These are phyloP conservation scores for Poeciliopsis gracilis DNA, from an alignment of 2,797 vertebrate genomes.

Conservation along the genomic window DNA sequence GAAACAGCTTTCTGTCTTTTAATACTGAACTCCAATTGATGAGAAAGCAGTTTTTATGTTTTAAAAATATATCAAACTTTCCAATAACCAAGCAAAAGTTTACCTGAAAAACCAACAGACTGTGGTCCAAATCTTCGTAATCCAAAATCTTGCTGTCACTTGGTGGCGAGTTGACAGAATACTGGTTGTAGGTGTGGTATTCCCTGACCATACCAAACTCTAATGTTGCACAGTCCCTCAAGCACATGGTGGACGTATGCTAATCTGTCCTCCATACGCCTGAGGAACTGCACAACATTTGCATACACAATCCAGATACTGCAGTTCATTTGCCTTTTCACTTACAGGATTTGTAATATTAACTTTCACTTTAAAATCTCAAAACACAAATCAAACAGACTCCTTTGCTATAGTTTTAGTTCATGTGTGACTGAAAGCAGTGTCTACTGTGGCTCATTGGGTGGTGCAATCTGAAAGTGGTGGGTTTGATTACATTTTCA, in stretches of 20 bases:
- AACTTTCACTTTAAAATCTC: background rate
- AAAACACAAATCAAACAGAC: background rate
- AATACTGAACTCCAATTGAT: no score
- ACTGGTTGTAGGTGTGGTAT: background rate
- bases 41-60: no score
- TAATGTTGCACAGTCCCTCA: no score
- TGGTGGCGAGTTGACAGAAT: background rate
- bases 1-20: no score
- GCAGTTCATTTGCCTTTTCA: background rate
- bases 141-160: background rate
- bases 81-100: no score
- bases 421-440: background rate
- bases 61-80: no score
- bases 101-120: no score
- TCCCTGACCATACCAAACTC: background rate
- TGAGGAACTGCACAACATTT: background rate
- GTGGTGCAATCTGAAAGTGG: background rate
- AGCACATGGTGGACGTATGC: background rate
- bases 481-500: no score
- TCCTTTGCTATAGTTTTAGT: background rate
- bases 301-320: background rate
- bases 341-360: background rate
- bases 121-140: background rate
- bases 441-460: background rate
- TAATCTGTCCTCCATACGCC: background rate